phyloP scores from a whole-genome alignment of 1,140 invertebrate genomes.

The Araneus ventricosus region DNA sequence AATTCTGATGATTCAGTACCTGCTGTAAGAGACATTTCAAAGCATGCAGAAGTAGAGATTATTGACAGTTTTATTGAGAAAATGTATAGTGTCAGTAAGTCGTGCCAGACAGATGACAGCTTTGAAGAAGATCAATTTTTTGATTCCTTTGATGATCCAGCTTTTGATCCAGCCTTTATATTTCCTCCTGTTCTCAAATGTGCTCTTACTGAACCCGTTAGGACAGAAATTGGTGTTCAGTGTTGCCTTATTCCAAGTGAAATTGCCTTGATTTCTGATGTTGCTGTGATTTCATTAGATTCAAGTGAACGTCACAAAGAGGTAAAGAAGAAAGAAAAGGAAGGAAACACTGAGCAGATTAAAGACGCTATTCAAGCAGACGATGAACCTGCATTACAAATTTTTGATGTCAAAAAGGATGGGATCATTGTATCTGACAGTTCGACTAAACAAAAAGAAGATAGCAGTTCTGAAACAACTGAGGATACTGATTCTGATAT shows the following conservation, averaged over 20 bases:
- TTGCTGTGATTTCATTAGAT: not conserved
- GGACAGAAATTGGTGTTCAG: constrained; percentile 62
- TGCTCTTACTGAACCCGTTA: not conserved
- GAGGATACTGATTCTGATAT: constrained; percentile 73
- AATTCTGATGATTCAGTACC: not conserved
- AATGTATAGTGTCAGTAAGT: constrained; percentile 48
- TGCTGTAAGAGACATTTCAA: not conserved
- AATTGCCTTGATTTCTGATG: not conserved
- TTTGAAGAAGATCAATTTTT: constrained; percentile 68
- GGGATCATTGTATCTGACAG: not conserved
- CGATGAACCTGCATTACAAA: not conserved
- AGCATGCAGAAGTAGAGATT: not conserved
- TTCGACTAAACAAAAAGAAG: not conserved
- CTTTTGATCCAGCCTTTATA: constrained; percentile 31
- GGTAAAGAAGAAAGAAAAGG: not conserved
- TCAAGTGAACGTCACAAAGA: not conserved
- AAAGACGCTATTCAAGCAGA: not conserved
- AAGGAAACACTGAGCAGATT: not conserved
- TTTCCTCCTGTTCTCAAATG: constrained; percentile 2
- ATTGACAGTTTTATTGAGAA: not conserved
- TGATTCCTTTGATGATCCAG: constrained; percentile 69
- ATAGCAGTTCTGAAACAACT: constrained; percentile 60
- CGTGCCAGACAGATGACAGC: constrained; percentile 68
- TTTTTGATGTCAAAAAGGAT: not conserved
- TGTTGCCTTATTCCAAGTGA: constrained; percentile 48